Percentiles rank a stretch among this genome's conserved stretches.
Conservation (phyloP, 1,140 invertebrate species). For the Anastrepha obliqua region DNA sequence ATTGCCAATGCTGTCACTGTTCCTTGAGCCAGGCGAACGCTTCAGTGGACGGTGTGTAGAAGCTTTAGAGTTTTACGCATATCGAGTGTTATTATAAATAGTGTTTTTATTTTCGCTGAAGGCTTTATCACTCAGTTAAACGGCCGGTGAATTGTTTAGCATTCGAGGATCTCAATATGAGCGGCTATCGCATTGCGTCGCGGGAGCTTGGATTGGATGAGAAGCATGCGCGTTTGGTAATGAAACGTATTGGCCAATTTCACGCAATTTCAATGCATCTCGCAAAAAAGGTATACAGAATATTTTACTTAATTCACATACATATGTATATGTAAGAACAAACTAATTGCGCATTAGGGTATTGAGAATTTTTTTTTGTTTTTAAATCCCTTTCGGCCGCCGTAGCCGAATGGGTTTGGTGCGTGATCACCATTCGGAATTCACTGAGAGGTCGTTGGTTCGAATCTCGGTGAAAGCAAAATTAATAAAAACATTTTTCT, state of each 20-base stretch:
- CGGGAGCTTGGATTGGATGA: conserved; percentile 66
- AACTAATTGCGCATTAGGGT: too few relatives aligned
- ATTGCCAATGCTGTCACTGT: conserved; percentile 65
- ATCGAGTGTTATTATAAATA: background rate
- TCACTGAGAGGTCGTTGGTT: too few relatives aligned
- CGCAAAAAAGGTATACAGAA: conserved; percentile 59
- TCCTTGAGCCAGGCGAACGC: conserved; percentile 62
- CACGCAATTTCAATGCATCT: conserved; percentile 69
- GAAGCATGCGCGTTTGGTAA: conserved; percentile 64
- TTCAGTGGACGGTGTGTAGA: conserved; percentile 66
- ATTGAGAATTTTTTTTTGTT: background rate
- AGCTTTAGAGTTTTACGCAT: background rate
- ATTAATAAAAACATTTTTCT: too few relatives aligned
- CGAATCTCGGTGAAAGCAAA: too few relatives aligned
- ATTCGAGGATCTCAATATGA: conserved; percentile 66
- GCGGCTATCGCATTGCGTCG: conserved; percentile 64
- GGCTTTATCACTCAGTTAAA: conserved; percentile 65
- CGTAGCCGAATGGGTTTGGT: too few relatives aligned
- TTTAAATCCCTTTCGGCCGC: too few relatives aligned
- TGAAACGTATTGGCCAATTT: conserved; percentile 68
- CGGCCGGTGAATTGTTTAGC: conserved; percentile 66
- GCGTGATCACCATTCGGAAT: too few relatives aligned
- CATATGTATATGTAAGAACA: background rate
- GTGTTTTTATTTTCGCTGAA: conserved; percentile 41
- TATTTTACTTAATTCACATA: background rate